Base-by-base conservation (phyloP, 2,797 vertebrate species). In the Poecilia gillii region DNA sequence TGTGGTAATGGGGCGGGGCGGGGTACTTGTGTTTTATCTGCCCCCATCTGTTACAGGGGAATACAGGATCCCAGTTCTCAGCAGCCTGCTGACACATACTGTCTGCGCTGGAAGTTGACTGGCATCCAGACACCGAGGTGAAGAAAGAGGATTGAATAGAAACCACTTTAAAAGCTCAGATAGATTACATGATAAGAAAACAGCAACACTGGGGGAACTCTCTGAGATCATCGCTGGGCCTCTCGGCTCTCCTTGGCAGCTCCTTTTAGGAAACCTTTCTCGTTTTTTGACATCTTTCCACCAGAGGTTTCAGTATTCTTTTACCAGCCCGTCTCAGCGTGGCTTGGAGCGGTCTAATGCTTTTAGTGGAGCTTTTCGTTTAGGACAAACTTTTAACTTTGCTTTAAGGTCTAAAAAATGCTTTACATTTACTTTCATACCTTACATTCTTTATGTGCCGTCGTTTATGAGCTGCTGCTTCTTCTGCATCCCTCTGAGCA, bases 131-230 rank as follows among this genome's bases (percentile, higher is more conserved):
- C 71, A 13, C 43, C 13, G 83, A 81, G 84, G 76, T 82, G 89
- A 23, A 64, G 86, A 87, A 81, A 90, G 51, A 31, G 57, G 53
- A 78, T 59, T 78, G 77, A 70, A 85, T 31, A 70, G 79, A 81
- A 87, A 86, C 88, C 83, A 88, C 82, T 84, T 84, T 84, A 90
- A 87, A 84, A 90, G 85, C 86, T 87, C 46, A 57, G 84, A 83
- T 86, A 85, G 86, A 92, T 90, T 88, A 88, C 84, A 78, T 66
- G 87, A 90, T 90, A 85, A 87, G 84, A 73, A 75, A 78, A 80
- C 36, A 9, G 68, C 53, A 59, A 72, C 68, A 75, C 76, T 64
- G 45, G 20, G 28, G 14, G 23, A 0, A 47, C 46, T 81, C 28
- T 77, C 71, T 73, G 47, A 46, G 43, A n/a, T 71, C 31, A 47